These are phyloP conservation scores for Eupithecia subfuscata DNA, from an alignment of 2,888 invertebrate species.

Conservation along the genomic window DNA sequence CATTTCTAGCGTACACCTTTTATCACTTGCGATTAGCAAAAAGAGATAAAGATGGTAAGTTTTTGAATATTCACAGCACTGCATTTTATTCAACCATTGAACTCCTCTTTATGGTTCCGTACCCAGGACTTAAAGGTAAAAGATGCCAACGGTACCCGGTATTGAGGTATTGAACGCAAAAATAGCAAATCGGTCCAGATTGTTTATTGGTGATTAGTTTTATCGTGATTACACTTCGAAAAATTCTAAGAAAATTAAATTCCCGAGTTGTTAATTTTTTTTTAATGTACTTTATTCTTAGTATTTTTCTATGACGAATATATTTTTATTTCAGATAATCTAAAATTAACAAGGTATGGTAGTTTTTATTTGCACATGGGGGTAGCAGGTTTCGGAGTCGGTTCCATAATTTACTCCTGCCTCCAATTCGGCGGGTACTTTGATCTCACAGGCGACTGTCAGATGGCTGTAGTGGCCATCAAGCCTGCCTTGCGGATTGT, in stretches of 20 bases:
- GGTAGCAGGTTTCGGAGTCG: slow-evolving; percentile 87
- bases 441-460: slow-evolving; percentile 86
- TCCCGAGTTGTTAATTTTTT: too few relatives aligned
- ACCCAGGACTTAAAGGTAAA: too few relatives aligned
- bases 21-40: slow-evolving; percentile 80
- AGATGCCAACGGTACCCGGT: too few relatives aligned
- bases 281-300: too few relatives aligned
- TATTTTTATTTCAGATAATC: slow-evolving; percentile 55
- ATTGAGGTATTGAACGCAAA: too few relatives aligned
- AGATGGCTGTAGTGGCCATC: slow-evolving; percentile 84
- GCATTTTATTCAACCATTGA: too few relatives aligned
- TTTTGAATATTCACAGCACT: background rate
- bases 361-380: slow-evolving; percentile 87
- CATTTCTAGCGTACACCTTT: slow-evolving; percentile 88
- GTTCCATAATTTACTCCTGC: slow-evolving; percentile 89
- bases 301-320: too few relatives aligned
- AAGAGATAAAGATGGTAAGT: slow-evolving; percentile 67
- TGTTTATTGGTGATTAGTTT: background rate
- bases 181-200: background rate
- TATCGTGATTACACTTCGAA: too few relatives aligned
- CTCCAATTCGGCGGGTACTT: slow-evolving; percentile 88
- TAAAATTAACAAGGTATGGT: slow-evolving; percentile 77
- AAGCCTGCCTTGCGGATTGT: slow-evolving; percentile 85
- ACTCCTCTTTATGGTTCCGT: too few relatives aligned
- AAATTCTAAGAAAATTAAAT: too few relatives aligned